Conservation (phyloP, 2,113 vertebrate species). For the Myrmecobius fasciatus region DNA sequence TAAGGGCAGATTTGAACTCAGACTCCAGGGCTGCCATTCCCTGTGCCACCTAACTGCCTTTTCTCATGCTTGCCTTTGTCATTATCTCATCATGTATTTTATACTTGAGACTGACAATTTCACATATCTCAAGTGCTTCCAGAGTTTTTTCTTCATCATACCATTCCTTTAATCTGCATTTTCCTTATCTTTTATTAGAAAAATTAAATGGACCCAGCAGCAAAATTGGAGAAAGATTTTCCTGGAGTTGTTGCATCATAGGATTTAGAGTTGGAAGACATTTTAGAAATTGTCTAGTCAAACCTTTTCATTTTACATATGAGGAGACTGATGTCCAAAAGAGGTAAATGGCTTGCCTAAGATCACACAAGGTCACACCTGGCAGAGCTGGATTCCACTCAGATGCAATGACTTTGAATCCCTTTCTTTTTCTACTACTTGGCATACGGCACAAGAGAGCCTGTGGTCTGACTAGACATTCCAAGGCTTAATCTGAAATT, state of each 20-base stretch:
- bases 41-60: background rate
- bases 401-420: background rate
- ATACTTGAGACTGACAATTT: background rate
- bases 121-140: background rate
- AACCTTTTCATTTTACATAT: background rate
- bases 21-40: too few species aligned
- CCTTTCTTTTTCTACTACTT: background rate
- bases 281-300: background rate
- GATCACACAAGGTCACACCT: background rate
- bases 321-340: background rate
- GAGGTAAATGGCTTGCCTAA: background rate
- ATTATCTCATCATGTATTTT: background rate
- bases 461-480: background rate
- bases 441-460: background rate
- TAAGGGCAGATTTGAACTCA: too few species aligned
- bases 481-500: background rate
- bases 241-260: background rate
- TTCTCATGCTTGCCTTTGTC: background rate
- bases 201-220: background rate
- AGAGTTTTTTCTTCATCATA: background rate
- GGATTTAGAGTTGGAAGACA: background rate
- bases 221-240: background rate
- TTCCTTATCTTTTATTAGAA: background rate
- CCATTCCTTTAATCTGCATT: background rate
- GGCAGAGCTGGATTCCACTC: background rate